These are phyloP conservation scores for Julus scandinavius DNA, from an alignment of 2,888 invertebrate species.

Conservation along the genomic window DNA sequence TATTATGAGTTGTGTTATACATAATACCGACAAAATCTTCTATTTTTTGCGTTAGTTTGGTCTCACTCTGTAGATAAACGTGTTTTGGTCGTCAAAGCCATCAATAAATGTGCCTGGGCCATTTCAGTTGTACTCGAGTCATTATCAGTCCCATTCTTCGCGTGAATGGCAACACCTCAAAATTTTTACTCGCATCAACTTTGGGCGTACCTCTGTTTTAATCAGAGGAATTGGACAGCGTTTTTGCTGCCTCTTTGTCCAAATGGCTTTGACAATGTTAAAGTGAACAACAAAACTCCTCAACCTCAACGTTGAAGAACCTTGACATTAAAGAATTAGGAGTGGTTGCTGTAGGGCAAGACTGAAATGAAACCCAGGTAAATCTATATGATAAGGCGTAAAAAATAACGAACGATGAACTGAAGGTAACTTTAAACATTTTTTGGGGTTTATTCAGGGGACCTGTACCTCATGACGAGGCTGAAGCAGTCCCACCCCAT, in stretches of 20 bases:
- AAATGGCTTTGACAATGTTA: slow-evolving; percentile 52
- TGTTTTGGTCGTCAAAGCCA: slow-evolving; percentile 33
- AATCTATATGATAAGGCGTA: slow-evolving; percentile 49
- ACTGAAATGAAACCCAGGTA: slow-evolving; percentile 48
- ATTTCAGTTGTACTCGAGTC: slow-evolving; percentile 17
- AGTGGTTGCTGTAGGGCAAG: slow-evolving; percentile 51
- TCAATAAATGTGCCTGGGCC: slow-evolving; percentile 11
- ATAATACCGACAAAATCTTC: neutral
- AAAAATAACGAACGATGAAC: slow-evolving; percentile 50
- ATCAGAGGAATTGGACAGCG: slow-evolving; percentile 39
- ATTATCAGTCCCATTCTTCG: slow-evolving; percentile 50
- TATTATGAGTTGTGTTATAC: neutral
- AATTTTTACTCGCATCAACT: slow-evolving; percentile 37
- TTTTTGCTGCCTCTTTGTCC: slow-evolving; percentile 50
- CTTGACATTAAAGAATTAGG: slow-evolving; percentile 52
- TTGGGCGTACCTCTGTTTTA: slow-evolving; percentile 49
- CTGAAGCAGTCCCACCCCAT: neutral
- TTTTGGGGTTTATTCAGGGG: slow-evolving; percentile 48
- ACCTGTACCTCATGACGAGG: neutral
- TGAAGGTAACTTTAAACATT: slow-evolving; percentile 49
- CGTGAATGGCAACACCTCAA: slow-evolving; percentile 51
- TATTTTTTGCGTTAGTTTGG: neutral
- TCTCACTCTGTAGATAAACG: neutral
- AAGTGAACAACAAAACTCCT: slow-evolving; percentile 49
- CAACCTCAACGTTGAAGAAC: slow-evolving; percentile 49